Base-by-base conservation (phyloP, 2,888 invertebrate genomes). In the Apotomis turbidana region DNA sequence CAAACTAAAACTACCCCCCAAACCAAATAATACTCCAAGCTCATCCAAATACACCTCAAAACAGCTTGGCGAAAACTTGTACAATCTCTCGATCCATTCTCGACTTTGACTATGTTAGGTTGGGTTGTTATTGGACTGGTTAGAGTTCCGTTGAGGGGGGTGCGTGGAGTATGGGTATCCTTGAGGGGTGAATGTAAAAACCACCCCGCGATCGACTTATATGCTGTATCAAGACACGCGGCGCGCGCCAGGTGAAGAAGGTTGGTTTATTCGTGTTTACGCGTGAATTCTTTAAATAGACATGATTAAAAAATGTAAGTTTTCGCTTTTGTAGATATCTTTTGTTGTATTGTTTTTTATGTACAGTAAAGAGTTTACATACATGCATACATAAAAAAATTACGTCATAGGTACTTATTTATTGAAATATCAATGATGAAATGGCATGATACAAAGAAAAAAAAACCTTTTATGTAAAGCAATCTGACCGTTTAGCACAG, bases 161-260 rank as follows among this genome's bases (percentile, higher is more conserved):
- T 8, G 59, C 52, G 59, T 55, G 66, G 38, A 54, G 49, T 70
- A 66, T 74, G 74, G 64, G 70, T 77, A 77, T 68, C 70, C 79
- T 74, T 77, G 76, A 61, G 78, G 79, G 75, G 76, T 63, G 78
- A 80, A 74, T 78, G 79, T 74, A 78, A 78, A 74, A 75, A 76
- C 75, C 77, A 75, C 79, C 78, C 74, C 76, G 77, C 75, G 76
- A 78, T 79, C 78, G 77, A 79, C 78, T 79, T 78, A 76, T 79
- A 75, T 76, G 77, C 76, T 76, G 77, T 78, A 78, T 78, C 76
- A 77, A 77, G 77, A 77, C 77, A 68, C 57, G 63, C 44, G 52
- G 6, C 58, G 51, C 54, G 55, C 12, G 44, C 27, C 38, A 13
- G 59, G 44, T 58, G 54, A 61, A 68, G 58, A 64, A 59, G 58